phyloP scores from a whole-genome alignment of 2,113 vertebrate species.

The Tragelaphus buxtoni region DNA sequence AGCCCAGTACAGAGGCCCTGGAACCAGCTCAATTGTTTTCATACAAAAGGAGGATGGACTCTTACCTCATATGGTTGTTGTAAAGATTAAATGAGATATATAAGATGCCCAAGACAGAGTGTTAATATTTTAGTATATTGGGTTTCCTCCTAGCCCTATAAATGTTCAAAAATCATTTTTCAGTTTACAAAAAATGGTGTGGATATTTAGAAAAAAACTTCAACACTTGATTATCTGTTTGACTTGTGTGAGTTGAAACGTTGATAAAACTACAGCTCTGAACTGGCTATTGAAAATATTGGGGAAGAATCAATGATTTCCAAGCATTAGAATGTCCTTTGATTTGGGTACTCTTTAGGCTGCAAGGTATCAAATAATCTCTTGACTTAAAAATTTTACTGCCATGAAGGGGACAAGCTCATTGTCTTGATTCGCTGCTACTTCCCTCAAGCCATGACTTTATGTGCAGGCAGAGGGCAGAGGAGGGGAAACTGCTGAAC shows the following conservation, averaged over 20 bases:
- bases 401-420: not conserved
- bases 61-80: not conserved
- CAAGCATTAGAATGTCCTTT: not conserved
- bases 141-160: not conserved
- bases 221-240: not conserved
- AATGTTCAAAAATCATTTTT: not conserved
- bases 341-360: not conserved
- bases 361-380: conserved; percentile 12
- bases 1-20: not conserved
- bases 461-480: not conserved
- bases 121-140: not conserved
- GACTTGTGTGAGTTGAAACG: not conserved
- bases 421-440: not conserved
- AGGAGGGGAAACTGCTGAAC: not conserved
- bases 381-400: conserved; percentile 37
- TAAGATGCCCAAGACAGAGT: not conserved
- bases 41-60: not conserved
- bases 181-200: not conserved
- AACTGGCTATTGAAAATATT: not conserved
- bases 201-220: not conserved
- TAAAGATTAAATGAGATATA: not conserved
- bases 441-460: not conserved
- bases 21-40: not conserved
- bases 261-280: not conserved
- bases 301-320: not conserved